These are phyloP conservation scores for Ruditapes philippinarum DNA, from an alignment of 1,140 invertebrate genomes.

Conservation along the genomic window DNA sequence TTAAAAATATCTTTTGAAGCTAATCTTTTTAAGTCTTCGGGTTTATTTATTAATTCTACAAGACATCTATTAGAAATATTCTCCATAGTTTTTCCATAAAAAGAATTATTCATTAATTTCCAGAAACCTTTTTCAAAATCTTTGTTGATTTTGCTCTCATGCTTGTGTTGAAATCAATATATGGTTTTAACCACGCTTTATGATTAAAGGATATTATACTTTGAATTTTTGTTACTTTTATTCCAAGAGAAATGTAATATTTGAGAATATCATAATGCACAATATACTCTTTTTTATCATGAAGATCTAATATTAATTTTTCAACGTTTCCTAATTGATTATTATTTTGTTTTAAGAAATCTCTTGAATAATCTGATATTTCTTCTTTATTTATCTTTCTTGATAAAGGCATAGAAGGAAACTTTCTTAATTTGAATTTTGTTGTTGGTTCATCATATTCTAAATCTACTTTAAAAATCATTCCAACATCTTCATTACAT, in stretches of 20 bases:
- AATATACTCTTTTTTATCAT: no score
- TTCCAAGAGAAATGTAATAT: conserved; percentile 31
- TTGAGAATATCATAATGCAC: conserved; percentile 61
- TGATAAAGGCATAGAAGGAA: no score
- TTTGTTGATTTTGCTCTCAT: conserved; percentile 79
- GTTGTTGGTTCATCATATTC: conserved; percentile 81
- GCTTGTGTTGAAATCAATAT: conserved; percentile 50
- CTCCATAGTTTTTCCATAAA: no score
- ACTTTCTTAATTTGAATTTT: conserved; percentile 88
- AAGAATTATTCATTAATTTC: no score
- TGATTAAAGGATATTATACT: no score
- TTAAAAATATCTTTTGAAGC: neutral
- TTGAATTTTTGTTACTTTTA: conserved; percentile 59
- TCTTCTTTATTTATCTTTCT: neutral
- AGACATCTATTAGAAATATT: no score
- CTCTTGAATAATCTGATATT: no score
- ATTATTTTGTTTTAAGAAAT: no score
- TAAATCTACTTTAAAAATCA: conserved; percentile 85
- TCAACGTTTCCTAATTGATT: conserved; percentile 11
- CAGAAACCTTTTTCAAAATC: conserved; percentile 20
- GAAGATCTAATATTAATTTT: no score
- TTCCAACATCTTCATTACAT: no score
- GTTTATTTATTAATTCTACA: no score
- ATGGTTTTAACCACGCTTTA: conserved; percentile 16
- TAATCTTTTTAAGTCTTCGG: no score